Evolutionary conservation across 2,113 vertebrate species (phyloP), one percentile per base, ranked within the genome.

Genomic region (Kryptolebias marmoratus): DNA sequence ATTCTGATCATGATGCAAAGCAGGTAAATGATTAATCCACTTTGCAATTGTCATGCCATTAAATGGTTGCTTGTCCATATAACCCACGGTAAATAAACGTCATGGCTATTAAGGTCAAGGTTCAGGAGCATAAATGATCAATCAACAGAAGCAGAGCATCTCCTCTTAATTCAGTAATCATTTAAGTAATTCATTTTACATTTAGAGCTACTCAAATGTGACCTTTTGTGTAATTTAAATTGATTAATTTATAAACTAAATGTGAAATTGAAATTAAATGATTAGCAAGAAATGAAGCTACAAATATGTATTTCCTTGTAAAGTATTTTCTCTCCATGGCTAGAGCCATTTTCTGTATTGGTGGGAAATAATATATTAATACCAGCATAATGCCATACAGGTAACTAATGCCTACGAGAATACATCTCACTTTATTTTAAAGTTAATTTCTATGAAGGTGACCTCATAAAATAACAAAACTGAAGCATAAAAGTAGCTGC

Each of bases 361-460:
- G 62, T 68, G 5, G n/a, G 30, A 36, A 50, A 22, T 12, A 64
- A 63, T 75, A 15, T 2, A 62, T 22, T 61, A 67, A 63, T 48
- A 71, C 18, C 44, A 68, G 32, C 45, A 53, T 77, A 75, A 64
- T 70, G 48, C 47, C 6, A 53, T 53, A 18, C 18, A 64, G 53
- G 16, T 72, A 13, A 32, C 39, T 57, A 49, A 16, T 45, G 9
- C 44, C 2, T 56, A 59, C 30, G 11, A 57, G 44, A 49, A 63
- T 31, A 5, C 10, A 5, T 15, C 30, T 39, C 3, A 75, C 5
- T n/a, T 39, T 56, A 16, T 62, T 44, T 42, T 64, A 45, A 56
- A 49, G 9, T 49, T 65, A 50, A 32, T 27, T 22, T 22, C 22
- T 22, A 22, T 22, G 7, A 36, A 30, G 39, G 27, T 44, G 45